Percentiles rank a stretch among this genome's conserved stretches.
phyloP scores from a whole-genome alignment of 2,797 vertebrate species.

The Cuniculus paca region DNA sequence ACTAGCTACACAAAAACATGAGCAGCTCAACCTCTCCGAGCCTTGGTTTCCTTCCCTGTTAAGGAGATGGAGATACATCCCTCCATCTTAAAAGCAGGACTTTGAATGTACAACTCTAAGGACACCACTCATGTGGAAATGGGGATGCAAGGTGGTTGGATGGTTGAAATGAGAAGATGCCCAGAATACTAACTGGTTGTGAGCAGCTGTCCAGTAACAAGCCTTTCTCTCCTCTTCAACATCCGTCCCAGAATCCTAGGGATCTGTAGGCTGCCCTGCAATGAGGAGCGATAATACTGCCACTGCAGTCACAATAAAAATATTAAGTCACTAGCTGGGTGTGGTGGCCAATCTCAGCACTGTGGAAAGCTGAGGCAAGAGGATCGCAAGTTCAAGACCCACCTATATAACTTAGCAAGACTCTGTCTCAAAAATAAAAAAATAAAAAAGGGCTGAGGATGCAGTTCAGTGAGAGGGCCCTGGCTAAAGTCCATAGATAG shows the following conservation, averaged over 20 bases:
- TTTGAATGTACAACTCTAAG: not conserved
- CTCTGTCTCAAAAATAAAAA: not conserved
- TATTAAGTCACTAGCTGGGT: not conserved
- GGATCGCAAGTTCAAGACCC: not conserved
- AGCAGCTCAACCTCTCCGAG: not conserved
- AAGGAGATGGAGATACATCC: not conserved
- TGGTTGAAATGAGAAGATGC: not conserved
- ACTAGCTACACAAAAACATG: not conserved
- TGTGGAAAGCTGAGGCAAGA: not conserved
- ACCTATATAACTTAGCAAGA: not conserved
- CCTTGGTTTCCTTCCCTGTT: not conserved
- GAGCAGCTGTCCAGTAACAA: not conserved
- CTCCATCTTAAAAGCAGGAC: not conserved
- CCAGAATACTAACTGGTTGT: fast-evolving
- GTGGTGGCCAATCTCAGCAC: too few relatives aligned
- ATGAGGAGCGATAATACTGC: fast-evolving
- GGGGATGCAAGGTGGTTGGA: too few relatives aligned
- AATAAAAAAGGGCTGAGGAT: not conserved
- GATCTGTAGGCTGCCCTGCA: not conserved
- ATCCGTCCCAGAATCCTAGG: not conserved
- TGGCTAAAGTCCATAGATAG: not conserved
- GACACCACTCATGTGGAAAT: not conserved
- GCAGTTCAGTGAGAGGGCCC: not conserved
- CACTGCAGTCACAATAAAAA: not conserved
- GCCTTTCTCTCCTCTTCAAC: not conserved